A percentile compares a stretch with the other conserved stretches of the same genome.
phyloP scores from a whole-genome alignment of 2,797 vertebrate genomes.

The Gymnodraco acuticeps region DNA sequence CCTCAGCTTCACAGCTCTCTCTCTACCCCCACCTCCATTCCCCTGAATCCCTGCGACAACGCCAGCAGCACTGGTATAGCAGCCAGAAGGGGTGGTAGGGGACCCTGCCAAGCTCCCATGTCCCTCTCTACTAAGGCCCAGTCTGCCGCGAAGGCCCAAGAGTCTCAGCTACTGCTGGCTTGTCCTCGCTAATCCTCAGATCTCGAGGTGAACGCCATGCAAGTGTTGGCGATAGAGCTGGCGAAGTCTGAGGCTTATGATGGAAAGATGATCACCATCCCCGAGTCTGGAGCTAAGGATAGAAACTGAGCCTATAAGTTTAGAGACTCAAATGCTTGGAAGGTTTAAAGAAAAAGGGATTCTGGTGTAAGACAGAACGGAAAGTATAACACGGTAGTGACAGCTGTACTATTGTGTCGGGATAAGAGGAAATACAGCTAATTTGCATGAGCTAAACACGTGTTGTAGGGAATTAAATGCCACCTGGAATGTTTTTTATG shows the following conservation, averaged over 20 bases:
- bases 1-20: slow-evolving; percentile 60
- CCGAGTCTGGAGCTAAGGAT: slow-evolving; percentile 32
- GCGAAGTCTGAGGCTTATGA: slow-evolving; percentile 44
- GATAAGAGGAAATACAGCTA: too few species aligned
- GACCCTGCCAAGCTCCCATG: slow-evolving; percentile 72
- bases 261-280: slow-evolving; percentile 45
- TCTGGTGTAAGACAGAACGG: slow-evolving; percentile 27
- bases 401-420: slow-evolving; percentile 35
- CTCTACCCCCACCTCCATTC: slow-evolving; percentile 38
- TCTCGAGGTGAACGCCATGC: slow-evolving; percentile 63
- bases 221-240: slow-evolving; percentile 53
- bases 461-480: slow-evolving; percentile 13
- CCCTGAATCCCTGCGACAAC: slow-evolving; percentile 42
- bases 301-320: slow-evolving; percentile 46
- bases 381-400: slow-evolving; percentile 20
- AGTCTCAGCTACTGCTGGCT: slow-evolving; percentile 63
- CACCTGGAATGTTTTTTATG: not conserved
- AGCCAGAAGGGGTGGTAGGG: slow-evolving; percentile 56
- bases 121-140: slow-evolving; percentile 74
- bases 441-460: slow-evolving; percentile 17
- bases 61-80: slow-evolving; percentile 56
- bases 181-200: slow-evolving; percentile 72
- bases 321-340: slow-evolving; percentile 37
- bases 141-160: slow-evolving; percentile 63
- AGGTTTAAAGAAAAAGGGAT: slow-evolving; percentile 24